Base-by-base conservation (phyloP, 2,888 invertebrate species). In the Bugulina stolonifera region DNA sequence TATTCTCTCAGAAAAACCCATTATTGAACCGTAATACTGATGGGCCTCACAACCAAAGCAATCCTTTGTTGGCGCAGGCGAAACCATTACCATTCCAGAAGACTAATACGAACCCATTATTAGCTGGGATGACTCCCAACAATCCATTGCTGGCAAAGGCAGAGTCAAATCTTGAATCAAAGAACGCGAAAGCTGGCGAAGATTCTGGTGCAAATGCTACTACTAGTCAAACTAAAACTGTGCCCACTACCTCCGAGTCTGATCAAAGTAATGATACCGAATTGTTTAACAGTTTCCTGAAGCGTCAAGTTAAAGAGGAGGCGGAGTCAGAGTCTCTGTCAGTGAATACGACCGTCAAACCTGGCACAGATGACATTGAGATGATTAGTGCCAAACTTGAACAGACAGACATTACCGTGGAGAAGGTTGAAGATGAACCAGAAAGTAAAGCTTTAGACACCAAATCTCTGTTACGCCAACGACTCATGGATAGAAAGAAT, bases 361-460 rank as follows among this genome's bases (percentile, higher is more conserved):
- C 34, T 14, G 2, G 29, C 5, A 64, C 71, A 3, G 72, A 74
- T 57, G 78, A 77, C n/a, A 77, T 76, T 5, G 74, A 75, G 35
- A 75, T 75, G 73, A 73, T 76, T 1, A 75, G 76, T 55, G 74
- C 73, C 23, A 73, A 77, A 69, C 57, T 75, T 34, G 43, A 72
- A 10, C 71, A 72, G 27, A 43, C 29, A 1, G 57, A 52, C 27
- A 27, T 34, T 52, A 55, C 72, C 52, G 76, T 70, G 2, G 78
- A 79, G 25, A 76, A 82, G 34, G 82, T 82, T 55, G 82, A 82
- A 27, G 77, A 80, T 22, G 80, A 81, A 74, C 75, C 81, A 73
- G 82, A 82, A 76, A 80, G 76, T 73, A 81, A 84, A 73, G 75
- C 82, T 73, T 82, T 82, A 73, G 81, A 82, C 72, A 81, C 80